Base-by-base conservation (phyloP, 1,140 invertebrate species). In the Eupeodes corollae region DNA sequence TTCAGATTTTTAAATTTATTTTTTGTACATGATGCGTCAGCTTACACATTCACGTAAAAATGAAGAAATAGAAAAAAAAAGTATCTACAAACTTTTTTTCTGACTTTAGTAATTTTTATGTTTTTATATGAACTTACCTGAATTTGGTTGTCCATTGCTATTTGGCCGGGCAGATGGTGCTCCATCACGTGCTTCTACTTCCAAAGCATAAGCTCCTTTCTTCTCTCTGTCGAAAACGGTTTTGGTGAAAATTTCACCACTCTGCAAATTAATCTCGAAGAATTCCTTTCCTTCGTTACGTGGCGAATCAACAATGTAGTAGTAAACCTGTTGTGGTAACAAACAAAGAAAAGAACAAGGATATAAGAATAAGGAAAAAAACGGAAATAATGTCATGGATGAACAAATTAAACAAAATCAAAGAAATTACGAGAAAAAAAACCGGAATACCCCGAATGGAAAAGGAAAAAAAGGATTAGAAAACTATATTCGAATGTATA, bases 211-310 rank as follows among this genome's bases (percentile, higher is more conserved):
- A 26, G 91, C 91, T 15, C 87, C 88, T 65, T 94, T 89, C 74
- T 92, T 92, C 69, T 93, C 89, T 52, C 92, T 83, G 75, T 93
- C 87, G 75, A 97, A 95, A 50, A 92, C 84, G 40, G 89, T 75
- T 69, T 91, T 92, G 3, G 91, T 95, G 70, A 88, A 93, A 54
- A 97, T 86, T 70, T 94, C 90, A 1, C 92, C 92, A 12, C 88
- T 89, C 63, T 93, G 85, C 62, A 83, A 77, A 72, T 94, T 91
- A 67, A 96, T 94, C 70, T 91, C 87, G 70, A 95, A 96, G 72
- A 86, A 93, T 67, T 91, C 86, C 67, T 91, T 91, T 46, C 90
- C 90, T 64, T 91, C 88, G 70, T 92, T 93, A 48, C 85, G 79
- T 14, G 79, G 80, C 34, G 86, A 93, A 58, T 91, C 83, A 38